Base-by-base conservation (phyloP, 2,888 invertebrate genomes). In the Tipula lateralis region DNA sequence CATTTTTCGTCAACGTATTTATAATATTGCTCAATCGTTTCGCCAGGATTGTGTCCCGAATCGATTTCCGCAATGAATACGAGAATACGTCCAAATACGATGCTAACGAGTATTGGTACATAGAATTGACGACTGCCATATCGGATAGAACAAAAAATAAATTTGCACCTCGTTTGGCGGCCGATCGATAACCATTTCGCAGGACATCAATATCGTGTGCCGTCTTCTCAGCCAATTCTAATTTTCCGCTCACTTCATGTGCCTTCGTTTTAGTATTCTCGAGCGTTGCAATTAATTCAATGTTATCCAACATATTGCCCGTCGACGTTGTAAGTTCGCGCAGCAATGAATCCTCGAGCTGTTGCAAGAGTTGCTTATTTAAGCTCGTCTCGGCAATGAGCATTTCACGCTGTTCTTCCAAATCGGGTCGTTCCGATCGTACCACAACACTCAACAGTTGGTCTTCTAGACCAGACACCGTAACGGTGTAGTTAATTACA, bases 231-330 rank as follows among this genome's bases (percentile, higher is more conserved):
- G 96, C 96, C 16, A 96, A 91, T 39, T 92, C 92, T n/a, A 97
- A 90, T 89, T 97, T 97, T 85, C 93, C 93, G 89, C 93, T 93
- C 0, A 96, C 96, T 90, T 97, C 96, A 82, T 91, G 92, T 0
- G 97, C 97, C 88, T 97, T 97, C 0, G 93, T 91, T 90, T 97
- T 98, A 6, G 97, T 96, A 86, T 96, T 96, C 87, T 98, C 97
- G 84, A 98, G 90, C 0, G 97, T 97, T 86, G 94, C 91, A 16
- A 98, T 93, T 7, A 97, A 91, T 87, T 97, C 97, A 0, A 94
- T 93, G 87, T 98, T 97, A 88, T 98, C 97, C 88, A 98, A 90
- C 96, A 98, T 97, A 90, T 97, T 97, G 16, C 97, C 97, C 0
- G 95, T 94, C 0, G 96, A 96, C 0, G 95, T 95, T 1, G 97